Evolutionary conservation across 2,113 vertebrate genomes (phyloP).

Genomic region (Jacana jacana): DNA sequence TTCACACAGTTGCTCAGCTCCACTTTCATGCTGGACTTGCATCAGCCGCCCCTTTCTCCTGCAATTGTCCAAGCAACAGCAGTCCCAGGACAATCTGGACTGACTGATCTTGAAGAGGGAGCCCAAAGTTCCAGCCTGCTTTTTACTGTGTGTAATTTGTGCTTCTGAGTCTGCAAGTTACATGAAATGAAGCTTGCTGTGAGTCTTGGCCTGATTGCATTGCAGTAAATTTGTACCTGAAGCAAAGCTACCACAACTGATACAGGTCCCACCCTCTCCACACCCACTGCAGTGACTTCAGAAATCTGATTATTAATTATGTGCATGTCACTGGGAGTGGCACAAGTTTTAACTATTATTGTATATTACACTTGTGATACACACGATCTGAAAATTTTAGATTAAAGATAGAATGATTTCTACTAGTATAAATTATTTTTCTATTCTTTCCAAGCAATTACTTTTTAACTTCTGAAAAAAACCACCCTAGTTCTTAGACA

Average conservation of each 20-base stretch:
- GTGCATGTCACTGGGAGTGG: background rate
- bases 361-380: background rate
- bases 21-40: background rate
- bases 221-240: background rate
- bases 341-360: background rate
- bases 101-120: background rate
- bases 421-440: background rate
- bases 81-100: background rate
- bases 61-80: background rate
- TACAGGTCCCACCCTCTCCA: background rate
- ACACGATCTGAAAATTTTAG: background rate
- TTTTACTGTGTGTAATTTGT: background rate
- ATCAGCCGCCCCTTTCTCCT: fast-evolving
- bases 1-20: background rate
- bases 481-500: background rate
- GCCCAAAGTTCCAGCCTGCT: background rate
- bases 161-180: background rate
- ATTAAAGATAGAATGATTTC: background rate
- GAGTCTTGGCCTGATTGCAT: background rate
- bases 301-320: background rate
- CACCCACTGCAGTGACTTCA: background rate
- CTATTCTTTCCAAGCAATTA: background rate
- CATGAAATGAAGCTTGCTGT: background rate
- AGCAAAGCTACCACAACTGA: background rate
- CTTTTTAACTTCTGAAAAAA: background rate